A percentile compares a stretch with the other conserved stretches of the same genome.
These are phyloP conservation scores for Silurus lanzhouensis DNA, from an alignment of 2,797 vertebrate genomes.

Conservation along the genomic window DNA sequence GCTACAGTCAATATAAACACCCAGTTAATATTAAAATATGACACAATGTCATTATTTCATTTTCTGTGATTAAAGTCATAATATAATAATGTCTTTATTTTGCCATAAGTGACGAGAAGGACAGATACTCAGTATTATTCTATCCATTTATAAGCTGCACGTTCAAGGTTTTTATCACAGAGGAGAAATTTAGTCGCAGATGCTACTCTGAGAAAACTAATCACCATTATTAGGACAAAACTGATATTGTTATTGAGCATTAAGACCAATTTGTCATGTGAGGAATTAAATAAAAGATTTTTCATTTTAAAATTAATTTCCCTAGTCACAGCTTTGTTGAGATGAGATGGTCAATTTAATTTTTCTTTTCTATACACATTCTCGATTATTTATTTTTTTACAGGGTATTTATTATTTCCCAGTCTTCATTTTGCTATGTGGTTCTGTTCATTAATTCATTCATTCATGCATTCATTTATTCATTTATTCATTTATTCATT, in stretches of 20 bases:
- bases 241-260: background rate
- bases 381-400: background rate
- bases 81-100: background rate
- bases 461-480: background rate
- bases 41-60: background rate
- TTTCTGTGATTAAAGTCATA: background rate
- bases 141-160: background rate
- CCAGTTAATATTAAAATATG: background rate
- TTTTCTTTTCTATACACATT: background rate
- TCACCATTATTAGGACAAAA: background rate
- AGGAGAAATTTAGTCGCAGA: background rate
- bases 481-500: background rate
- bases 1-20: background rate
- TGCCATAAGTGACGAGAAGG: background rate
- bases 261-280: background rate
- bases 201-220: background rate
- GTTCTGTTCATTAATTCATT: background rate
- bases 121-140: background rate
- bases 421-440: background rate
- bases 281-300: background rate
- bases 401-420: background rate
- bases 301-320: background rate
- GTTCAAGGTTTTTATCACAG: background rate
- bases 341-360: background rate
- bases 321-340: background rate